Conservation (phyloP, 2,888 invertebrate genomes). For the Tiliacea citrago region DNA sequence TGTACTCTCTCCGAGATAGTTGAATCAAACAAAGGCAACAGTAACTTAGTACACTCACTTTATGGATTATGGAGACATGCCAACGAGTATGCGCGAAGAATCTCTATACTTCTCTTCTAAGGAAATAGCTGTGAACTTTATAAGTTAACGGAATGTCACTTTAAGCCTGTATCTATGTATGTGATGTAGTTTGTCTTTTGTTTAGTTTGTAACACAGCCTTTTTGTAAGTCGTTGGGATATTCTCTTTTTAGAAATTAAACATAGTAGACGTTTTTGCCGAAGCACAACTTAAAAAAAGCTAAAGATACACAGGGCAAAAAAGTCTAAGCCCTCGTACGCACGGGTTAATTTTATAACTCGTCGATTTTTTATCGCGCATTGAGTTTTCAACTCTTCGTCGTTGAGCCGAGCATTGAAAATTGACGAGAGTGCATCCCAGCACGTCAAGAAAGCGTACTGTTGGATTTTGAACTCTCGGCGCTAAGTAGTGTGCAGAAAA, state of each 20-base stretch:
- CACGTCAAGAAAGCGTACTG: not conserved
- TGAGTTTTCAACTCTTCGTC: too few species aligned
- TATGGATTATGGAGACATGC: slow-evolving; percentile 61
- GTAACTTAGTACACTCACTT: slow-evolving; percentile 29
- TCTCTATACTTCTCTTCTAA: slow-evolving; percentile 22
- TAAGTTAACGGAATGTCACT: slow-evolving; percentile 15
- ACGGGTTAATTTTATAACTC: too few species aligned
- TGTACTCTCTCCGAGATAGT: slow-evolving; percentile 19
- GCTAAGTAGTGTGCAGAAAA: not conserved
- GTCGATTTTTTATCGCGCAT: too few species aligned
- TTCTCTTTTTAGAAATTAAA: not conserved
- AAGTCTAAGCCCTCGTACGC: not conserved
- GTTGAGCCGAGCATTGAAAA: not conserved
- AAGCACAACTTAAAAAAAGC: too few species aligned
- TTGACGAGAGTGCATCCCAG: not conserved
- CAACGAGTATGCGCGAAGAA: slow-evolving; percentile 40
- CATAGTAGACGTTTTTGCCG: not conserved
- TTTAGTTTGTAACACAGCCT: not conserved
- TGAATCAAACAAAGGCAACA: slow-evolving; percentile 33
- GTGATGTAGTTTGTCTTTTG: slow-evolving; percentile 3
- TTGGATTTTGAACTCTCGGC: not conserved
- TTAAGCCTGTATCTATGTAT: not conserved
- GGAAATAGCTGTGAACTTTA: slow-evolving; percentile 44
- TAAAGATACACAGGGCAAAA: not conserved
- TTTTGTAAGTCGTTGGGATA: not conserved